Evolutionary conservation across 2,797 vertebrate genomes (phyloP), one percentile per base, ranked within the genome.

Genomic region (Loriculus beryllinus): DNA sequence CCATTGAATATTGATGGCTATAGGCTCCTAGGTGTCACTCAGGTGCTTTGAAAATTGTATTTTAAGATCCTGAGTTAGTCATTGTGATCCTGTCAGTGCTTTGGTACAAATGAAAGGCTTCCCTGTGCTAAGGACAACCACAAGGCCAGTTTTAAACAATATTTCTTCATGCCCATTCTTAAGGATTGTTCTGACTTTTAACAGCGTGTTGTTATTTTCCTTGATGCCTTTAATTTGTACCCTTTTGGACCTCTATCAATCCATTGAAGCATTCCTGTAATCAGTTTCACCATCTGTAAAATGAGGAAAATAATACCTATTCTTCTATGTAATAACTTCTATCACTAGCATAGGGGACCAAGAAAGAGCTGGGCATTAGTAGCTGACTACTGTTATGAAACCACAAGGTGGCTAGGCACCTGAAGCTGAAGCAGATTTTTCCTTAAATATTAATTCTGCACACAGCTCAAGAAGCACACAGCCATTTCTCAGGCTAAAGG

Each of bases 381-480:
- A 78, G 3, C 4, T 64, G 37, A 48, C 51, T 81, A 47, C 6
- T 42, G 2, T 82, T 33, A 29, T 80, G 40, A 89, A 80, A 57
- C 29, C 28, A 39, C 40, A 64, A 40, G 7, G 3, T 71, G 14
- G 2, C 28, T 60, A 56, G 8, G 8, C 15, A 68, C 23, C 45
- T 86, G 82, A 75, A 81, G 59, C 33, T 23, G 49, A 64, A 78
- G 26, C 3, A 89, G n/a, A 45, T 43, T 86, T 93, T 93, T 81
- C 42, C 19, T 64, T 62, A 57, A 70, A 19, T 3, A 9, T 57
- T 77, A 60, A 54, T 85, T 84, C 39, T 60, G 5, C 42, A 20
- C 19, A 39, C 9, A 70, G 23, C 6, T 82, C 52, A 64, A 80
- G 48, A 4, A 87, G 12, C 19, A 62, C 14, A 13, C 21, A 74